Base-by-base conservation (phyloP, 2,113 vertebrate species). In the Hipposideros armiger region DNA sequence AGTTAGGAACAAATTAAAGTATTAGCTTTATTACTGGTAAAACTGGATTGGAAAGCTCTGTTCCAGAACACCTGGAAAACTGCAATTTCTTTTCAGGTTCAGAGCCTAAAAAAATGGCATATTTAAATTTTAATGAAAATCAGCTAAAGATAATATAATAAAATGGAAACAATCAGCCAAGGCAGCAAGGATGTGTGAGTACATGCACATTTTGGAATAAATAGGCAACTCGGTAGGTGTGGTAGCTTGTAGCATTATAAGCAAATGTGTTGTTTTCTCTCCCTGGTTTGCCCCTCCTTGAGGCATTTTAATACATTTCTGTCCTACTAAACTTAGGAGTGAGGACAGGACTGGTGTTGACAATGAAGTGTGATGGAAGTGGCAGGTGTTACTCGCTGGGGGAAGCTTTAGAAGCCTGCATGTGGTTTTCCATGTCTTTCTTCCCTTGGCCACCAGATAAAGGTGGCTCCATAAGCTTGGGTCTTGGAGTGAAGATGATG, bases 121-220 rank as follows among this genome's bases (percentile, higher is more conserved):
- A 70, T 66, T 76, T 95, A 91, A 64, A 85, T 80, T 66, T 70
- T 67, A 76, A 20, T 64, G 40, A 26, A 36, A 58, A 92, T 72
- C 54, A 87, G 7, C 36, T 89, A 73, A 83, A 80, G n/a, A 70
- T 81, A 76, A 81, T 54, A 17, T 82, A 17, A 26, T 77, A n/a
- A 64, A 30, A 87, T 40, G 13, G 11, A 62, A 87, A 90, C 24
- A 86, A 7, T 20, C 40, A 62, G 58, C 10, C 20, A 54, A 13
- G 45, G 8, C 17, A 72, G 67, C 36, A 45, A 80, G 24, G 5
- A 14, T 56, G 5, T 36, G 36, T 2, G 36, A 36, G 36, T 36
- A 28, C 13, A 47, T 4, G 11, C 7, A 19, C 3, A 45, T 58
- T 95, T 88, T 45, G 64, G 22, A 77, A 70, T 64, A 10, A 77